phyloP scores from a whole-genome alignment of 2,797 vertebrate genomes.

The Pelochelys cantorii region DNA sequence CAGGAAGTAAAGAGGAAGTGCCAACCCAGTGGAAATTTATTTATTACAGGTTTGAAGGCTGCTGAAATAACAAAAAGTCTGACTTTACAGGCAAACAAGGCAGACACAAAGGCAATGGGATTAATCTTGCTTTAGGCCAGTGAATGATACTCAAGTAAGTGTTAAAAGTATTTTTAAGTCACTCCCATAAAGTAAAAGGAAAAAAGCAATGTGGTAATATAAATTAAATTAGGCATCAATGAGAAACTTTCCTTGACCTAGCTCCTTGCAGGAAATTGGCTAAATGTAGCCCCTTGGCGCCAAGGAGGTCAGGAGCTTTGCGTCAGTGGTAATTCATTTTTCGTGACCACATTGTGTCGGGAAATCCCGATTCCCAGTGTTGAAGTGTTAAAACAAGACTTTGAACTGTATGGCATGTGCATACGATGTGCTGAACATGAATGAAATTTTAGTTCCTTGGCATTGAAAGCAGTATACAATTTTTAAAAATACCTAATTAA shows the following conservation, averaged over 20 bases:
- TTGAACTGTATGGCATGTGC: slow-evolving; percentile 44
- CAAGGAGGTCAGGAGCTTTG: slow-evolving; percentile 60
- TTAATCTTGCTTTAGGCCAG: slow-evolving; percentile 27
- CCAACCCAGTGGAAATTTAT: slow-evolving; percentile 84
- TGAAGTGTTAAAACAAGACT: slow-evolving; percentile 56
- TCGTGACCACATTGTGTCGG: slow-evolving; percentile 32
- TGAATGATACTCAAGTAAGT: slow-evolving; percentile 21
- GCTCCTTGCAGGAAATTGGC: slow-evolving; percentile 74
- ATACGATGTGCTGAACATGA: background rate
- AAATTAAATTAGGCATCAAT: slow-evolving; percentile 53
- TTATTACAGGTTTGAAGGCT: slow-evolving; percentile 79
- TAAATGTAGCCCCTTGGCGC: slow-evolving; percentile 59
- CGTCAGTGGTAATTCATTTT: slow-evolving; percentile 67
- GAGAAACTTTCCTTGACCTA: slow-evolving; percentile 73
- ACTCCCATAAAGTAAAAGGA: slow-evolving; percentile 28
- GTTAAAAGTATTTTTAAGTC: background rate
- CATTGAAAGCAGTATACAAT: background rate
- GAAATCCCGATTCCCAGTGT: slow-evolving; percentile 55
- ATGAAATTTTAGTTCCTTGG: slow-evolving; percentile 25
- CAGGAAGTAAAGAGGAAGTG: slow-evolving; percentile 84
- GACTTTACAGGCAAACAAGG: slow-evolving; percentile 48
- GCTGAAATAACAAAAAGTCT: slow-evolving; percentile 81
- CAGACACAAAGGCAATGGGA: slow-evolving; percentile 44
- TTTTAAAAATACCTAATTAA: background rate
- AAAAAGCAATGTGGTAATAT: slow-evolving; percentile 14